phyloP scores from a whole-genome alignment of 2,113 vertebrate species.

The Pedetes capensis region DNA sequence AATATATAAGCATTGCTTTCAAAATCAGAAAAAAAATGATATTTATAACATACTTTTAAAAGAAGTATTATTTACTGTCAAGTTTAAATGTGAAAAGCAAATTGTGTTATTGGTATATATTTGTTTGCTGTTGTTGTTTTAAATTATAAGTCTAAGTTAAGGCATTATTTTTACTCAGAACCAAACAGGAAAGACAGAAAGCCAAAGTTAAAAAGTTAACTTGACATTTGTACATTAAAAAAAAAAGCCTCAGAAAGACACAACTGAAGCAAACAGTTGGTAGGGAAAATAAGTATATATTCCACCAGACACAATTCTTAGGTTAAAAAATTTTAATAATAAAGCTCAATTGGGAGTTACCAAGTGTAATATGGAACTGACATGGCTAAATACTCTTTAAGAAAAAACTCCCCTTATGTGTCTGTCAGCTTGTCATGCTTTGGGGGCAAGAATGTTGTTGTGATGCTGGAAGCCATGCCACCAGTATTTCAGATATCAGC shows the following conservation, averaged over 20 bases:
- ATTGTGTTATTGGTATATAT: background rate
- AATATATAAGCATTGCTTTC: background rate
- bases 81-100: background rate
- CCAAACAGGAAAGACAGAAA: background rate
- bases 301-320: background rate
- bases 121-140: conserved; percentile 25
- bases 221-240: background rate
- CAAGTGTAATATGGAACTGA: background rate
- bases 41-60: background rate
- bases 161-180: background rate
- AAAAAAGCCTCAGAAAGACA: background rate
- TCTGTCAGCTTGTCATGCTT: no score
- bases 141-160: conserved; percentile 20
- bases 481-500: no score
- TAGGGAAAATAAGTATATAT: background rate
- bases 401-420: conserved; percentile 40
- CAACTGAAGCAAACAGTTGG: background rate
- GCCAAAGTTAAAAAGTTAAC: background rate
- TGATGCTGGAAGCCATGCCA: no score
- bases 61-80: background rate
- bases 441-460: no score
- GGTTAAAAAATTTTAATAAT: conserved; percentile 13
- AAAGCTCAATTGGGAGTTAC: background rate
- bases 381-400: background rate
- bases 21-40: conserved; percentile 19